These are phyloP conservation scores for Amphimallon solstitiale DNA, from an alignment of 2,888 invertebrate species.

Conservation along the genomic window DNA sequence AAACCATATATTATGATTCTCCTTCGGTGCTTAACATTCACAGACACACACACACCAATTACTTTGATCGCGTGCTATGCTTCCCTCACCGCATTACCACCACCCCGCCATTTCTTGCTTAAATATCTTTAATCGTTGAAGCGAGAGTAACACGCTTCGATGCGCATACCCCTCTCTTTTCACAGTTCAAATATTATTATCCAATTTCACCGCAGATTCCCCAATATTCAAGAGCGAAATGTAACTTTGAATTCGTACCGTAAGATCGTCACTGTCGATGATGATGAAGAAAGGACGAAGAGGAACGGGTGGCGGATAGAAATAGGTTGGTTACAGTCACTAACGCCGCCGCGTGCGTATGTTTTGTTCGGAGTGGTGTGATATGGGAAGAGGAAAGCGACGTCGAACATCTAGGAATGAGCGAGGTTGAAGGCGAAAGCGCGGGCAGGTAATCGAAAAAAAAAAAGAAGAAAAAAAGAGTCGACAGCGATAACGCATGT, in stretches of 20 bases:
- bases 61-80: constrained; percentile 15
- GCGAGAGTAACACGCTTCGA: constrained; percentile 18
- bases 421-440: no score
- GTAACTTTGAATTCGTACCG: no score
- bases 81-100: neutral
- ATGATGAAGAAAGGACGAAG: no score
- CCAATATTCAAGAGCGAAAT: no score
- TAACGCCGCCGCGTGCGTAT: no score
- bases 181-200: constrained; percentile 32
- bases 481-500: constrained; percentile 10
- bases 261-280: no score
- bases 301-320: no score
- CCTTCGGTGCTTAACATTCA: constrained; percentile 8
- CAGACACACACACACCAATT: no score
- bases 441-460: constrained; percentile 17
- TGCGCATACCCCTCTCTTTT: constrained; percentile 16
- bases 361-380: no score
- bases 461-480: constrained; percentile 4
- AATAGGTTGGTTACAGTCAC: no score
- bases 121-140: constrained; percentile 27
- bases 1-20: constrained; percentile 29
- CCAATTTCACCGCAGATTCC: constrained; percentile 13
- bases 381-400: no score
- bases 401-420: no score
- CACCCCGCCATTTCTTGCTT: neutral